Conservation (phyloP, 2,113 vertebrate species). For the Phoenicopterus ruber region DNA sequence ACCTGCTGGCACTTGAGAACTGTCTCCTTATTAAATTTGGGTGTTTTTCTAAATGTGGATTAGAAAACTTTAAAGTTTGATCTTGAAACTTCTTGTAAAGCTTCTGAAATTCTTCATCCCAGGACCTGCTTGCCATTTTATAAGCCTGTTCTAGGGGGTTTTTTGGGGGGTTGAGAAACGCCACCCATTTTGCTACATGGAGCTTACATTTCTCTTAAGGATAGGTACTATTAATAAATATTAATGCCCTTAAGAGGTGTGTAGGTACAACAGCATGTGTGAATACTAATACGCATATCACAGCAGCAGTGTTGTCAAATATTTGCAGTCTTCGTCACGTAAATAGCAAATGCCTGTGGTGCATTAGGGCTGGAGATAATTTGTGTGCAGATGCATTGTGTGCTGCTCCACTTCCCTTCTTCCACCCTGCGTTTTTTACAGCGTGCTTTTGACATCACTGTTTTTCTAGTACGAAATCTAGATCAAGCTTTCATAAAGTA, state of each 20-base stretch:
- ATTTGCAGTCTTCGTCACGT: not conserved
- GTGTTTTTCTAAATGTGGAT: not conserved
- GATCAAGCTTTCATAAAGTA: not conserved
- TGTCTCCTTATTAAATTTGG: not conserved
- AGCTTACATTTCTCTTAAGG: not conserved
- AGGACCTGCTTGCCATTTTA: not conserved
- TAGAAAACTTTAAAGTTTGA: not conserved
- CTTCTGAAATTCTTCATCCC: not conserved
- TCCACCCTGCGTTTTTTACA: not conserved
- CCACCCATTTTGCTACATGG: not conserved
- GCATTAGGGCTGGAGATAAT: not conserved
- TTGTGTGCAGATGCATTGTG: rapidly evolving
- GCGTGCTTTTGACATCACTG: not conserved
- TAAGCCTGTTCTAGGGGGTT: not conserved
- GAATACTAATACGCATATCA: not conserved
- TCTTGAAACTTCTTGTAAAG: not conserved
- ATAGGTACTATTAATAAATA: not conserved
- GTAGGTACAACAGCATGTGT: not conserved
- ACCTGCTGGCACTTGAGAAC: not conserved
- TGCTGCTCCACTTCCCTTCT: not conserved
- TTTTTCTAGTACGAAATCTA: not conserved
- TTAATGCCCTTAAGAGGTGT: not conserved
- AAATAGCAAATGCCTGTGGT: not conserved
- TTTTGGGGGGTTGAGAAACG: not conserved
- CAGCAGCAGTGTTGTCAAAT: not conserved